A percentile compares a stretch with the other conserved stretches of the same genome.
Evolutionary conservation across 2,888 invertebrate genomes (phyloP).

Genomic region (Alitta virens): DNA sequence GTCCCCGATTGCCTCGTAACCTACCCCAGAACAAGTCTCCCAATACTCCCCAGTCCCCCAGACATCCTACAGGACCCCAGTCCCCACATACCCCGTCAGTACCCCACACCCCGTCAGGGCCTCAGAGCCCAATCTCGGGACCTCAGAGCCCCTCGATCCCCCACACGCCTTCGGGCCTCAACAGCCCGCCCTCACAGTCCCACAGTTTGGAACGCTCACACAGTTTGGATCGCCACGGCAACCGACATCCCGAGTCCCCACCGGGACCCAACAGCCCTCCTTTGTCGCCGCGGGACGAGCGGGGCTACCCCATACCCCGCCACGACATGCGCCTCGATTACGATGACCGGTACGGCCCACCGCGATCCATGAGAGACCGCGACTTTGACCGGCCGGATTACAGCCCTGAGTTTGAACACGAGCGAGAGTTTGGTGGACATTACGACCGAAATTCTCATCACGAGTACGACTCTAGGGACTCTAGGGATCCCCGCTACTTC

Average conservation of each 20-base stretch:
- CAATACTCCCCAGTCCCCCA: slow-evolving; percentile 36
- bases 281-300: slow-evolving; percentile 16
- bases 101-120: slow-evolving; percentile 22
- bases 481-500: slow-evolving; percentile 18
- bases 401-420: slow-evolving; percentile 7
- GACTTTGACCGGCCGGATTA: background rate
- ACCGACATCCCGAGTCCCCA: slow-evolving; percentile 13
- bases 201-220: background rate
- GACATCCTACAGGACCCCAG: slow-evolving; percentile 27
- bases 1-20: slow-evolving; percentile 29
- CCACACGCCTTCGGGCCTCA: slow-evolving; percentile 12
- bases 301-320: background rate
- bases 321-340: background rate
- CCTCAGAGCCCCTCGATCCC: background rate
- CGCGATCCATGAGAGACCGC: background rate
- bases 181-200: slow-evolving; percentile 6
- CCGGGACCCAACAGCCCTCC: slow-evolving; percentile 12
- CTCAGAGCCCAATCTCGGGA: background rate
- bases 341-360: slow-evolving; percentile 2
- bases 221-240: slow-evolving; percentile 14
- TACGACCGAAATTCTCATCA: slow-evolving; percentile 1
- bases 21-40: slow-evolving; percentile 14
- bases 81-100: background rate
- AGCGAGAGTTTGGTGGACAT: background rate
- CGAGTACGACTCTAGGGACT: background rate